A percentile compares a stretch with the other conserved stretches of the same genome.
phyloP scores from a whole-genome alignment of 2,797 vertebrate species.

The Carcharodon carcharias region DNA sequence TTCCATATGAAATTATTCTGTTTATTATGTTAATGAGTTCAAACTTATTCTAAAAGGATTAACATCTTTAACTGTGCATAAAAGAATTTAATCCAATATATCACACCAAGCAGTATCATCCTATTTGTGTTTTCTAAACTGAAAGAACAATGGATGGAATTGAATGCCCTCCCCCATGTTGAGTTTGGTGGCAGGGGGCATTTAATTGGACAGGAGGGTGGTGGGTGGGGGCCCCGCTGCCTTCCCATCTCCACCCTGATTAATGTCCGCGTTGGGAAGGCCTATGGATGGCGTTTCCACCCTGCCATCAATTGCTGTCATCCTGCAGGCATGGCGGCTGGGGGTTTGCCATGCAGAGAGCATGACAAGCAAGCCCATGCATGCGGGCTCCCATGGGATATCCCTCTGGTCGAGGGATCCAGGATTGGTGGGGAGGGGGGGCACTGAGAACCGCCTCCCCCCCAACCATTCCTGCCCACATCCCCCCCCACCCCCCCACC shows the following conservation, averaged over 20 bases:
- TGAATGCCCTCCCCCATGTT: background rate
- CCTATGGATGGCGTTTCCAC: background rate
- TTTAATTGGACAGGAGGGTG: no score
- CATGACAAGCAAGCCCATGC: background rate
- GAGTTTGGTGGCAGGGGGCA: background rate
- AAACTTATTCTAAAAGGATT: background rate
- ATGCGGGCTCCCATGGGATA: background rate
- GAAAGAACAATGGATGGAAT: background rate
- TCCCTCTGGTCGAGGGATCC: background rate
- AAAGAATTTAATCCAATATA: background rate
- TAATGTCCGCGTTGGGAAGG: background rate
- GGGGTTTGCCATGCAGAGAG: background rate
- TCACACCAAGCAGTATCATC: background rate
- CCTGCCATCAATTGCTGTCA: background rate
- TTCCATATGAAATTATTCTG: background rate
- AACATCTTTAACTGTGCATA: background rate
- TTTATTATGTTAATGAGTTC: background rate
- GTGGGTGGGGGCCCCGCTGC: background rate
- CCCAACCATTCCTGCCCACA: no score
- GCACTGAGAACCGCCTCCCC: no score
- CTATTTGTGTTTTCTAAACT: background rate
- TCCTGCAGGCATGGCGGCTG: no score
- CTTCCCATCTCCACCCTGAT: background rate
- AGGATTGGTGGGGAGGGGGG: background rate
- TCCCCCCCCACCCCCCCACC: no score